phyloP scores from a whole-genome alignment of 1,140 invertebrate species.

The Branchinecta lindahli region DNA sequence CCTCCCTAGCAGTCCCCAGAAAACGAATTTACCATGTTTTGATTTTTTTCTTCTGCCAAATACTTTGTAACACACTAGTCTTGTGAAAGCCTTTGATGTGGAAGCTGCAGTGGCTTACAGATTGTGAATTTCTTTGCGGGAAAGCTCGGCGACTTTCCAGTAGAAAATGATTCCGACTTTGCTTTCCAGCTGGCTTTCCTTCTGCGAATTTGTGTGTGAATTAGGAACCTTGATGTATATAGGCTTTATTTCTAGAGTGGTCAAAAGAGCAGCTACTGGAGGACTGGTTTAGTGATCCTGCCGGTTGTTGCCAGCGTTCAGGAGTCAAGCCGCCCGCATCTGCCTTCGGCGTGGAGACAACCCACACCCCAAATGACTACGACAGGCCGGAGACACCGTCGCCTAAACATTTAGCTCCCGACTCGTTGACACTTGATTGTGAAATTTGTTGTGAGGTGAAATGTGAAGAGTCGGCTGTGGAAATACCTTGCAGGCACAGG shows the following conservation, averaged over 20 bases:
- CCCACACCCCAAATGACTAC: not conserved
- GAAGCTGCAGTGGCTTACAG: no score
- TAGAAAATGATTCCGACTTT: no score
- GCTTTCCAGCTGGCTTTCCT: no score
- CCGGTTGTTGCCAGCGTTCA: constrained; percentile 47
- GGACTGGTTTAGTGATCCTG: constrained; percentile 51
- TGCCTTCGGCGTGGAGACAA: constrained; percentile 27
- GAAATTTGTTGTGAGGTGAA: not conserved
- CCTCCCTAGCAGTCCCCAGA: no score
- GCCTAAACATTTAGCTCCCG: not conserved
- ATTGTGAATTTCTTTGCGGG: no score
- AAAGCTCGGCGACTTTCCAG: no score
- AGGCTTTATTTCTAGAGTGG: constrained; percentile 41
- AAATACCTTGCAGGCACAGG: constrained; percentile 43
- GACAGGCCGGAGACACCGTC: constrained; percentile 9
- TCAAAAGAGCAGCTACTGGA: constrained; percentile 49
- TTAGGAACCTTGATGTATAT: no score
- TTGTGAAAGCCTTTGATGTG: no score
- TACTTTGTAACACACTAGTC: no score
- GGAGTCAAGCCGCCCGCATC: constrained; percentile 45
- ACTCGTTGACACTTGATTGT: not conserved
- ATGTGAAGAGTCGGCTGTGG: constrained; percentile 24
- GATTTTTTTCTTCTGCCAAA: no score
- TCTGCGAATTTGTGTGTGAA: no score
- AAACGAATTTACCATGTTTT: no score